Percentiles rank a stretch among this genome's conserved stretches.
These are phyloP conservation scores for Drosophila asahinai DNA, from an alignment of 1,140 invertebrate genomes.

Conservation along the genomic window DNA sequence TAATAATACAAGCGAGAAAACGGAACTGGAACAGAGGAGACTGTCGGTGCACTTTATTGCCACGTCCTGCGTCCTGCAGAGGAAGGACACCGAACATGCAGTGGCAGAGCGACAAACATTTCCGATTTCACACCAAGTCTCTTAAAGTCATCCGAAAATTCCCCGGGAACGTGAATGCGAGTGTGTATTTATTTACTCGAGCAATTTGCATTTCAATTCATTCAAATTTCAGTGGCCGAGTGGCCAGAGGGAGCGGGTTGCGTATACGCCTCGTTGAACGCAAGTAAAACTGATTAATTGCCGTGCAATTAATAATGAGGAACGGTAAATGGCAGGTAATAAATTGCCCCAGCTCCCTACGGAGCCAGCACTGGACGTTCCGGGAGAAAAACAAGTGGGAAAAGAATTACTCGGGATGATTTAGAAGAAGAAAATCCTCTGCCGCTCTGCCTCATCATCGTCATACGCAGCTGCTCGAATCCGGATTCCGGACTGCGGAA, in stretches of 20 bases:
- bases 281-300: conserved; percentile 80
- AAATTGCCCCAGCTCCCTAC: conserved; percentile 58
- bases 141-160: conserved; percentile 50
- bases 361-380: conserved; percentile 17
- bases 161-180: conserved; percentile 24
- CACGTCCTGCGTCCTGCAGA: conserved; percentile 53
- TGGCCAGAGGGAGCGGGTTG: conserved; percentile 14
- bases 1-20: conserved; percentile 44
- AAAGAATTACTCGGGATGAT: conserved; percentile 20
- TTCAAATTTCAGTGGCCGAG: conserved; percentile 50
- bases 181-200: conserved; percentile 57
- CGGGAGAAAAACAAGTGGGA: not conserved
- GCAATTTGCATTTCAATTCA: conserved; percentile 76
- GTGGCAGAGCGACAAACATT: conserved; percentile 50
- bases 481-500: not conserved
- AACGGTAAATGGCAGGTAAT: conserved; percentile 81
- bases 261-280: conserved; percentile 76
- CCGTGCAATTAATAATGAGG: conserved; percentile 77
- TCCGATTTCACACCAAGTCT: conserved; percentile 70
- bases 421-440: conserved; percentile 44
- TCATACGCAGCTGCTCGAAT: conserved; percentile 31
- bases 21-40: conserved; percentile 43
- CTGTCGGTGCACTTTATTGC: conserved; percentile 73
- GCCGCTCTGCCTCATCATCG: conserved; percentile 19
- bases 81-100: conserved; percentile 13